These are phyloP conservation scores for Nipponia nippon DNA, from an alignment of 2,113 vertebrate genomes.

Conservation along the genomic window DNA sequence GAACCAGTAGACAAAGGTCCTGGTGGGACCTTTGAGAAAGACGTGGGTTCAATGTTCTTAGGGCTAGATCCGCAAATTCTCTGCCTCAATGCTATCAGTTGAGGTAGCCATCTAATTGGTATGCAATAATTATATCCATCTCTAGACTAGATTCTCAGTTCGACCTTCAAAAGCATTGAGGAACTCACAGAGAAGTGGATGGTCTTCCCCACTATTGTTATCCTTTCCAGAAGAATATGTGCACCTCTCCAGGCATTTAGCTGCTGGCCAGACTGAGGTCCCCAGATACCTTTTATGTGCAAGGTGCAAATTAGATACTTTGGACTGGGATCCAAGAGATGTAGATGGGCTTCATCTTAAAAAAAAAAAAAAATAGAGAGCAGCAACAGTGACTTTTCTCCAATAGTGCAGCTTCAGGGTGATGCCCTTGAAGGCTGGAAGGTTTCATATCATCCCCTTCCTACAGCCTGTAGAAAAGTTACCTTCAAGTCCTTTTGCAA, in stretches of 20 bases:
- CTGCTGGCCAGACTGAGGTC: neutral
- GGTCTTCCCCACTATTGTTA: neutral
- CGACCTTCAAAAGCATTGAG: neutral
- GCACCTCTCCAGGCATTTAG: neutral
- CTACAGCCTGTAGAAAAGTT: neutral
- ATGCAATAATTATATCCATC: neutral
- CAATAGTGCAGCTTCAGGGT: fast-evolving
- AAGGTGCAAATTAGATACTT: neutral
- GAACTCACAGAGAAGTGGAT: neutral
- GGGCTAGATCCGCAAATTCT: neutral
- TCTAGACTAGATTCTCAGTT: neutral
- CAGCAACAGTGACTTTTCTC: neutral
- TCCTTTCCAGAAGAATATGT: neutral
- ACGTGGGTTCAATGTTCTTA: fast-evolving
- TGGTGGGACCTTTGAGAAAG: neutral
- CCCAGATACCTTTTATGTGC: neutral
- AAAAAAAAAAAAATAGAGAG: neutral
- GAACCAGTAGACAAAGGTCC: neutral
- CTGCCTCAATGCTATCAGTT: fast-evolving
- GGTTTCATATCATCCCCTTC: neutral
- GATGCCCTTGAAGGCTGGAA: neutral
- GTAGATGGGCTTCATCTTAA: too few relatives aligned
- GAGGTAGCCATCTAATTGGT: neutral
- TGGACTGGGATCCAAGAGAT: neutral
- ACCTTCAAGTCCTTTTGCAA: neutral